phyloP scores from a whole-genome alignment of 2,888 invertebrate species.

The Lapara coniferarum region DNA sequence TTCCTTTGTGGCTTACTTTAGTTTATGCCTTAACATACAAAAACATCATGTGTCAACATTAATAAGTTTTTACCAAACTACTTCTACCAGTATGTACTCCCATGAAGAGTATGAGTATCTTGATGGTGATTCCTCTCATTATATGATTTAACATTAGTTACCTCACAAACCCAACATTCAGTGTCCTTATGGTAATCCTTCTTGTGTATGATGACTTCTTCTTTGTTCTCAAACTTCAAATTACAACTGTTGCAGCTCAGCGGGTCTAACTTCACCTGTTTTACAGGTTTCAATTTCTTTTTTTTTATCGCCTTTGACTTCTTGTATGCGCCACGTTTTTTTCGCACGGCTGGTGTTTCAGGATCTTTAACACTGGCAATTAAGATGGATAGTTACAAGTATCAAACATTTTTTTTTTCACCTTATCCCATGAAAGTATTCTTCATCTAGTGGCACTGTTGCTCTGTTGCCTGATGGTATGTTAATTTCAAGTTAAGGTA shows the following conservation, averaged over 20 bases:
- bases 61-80: no score
- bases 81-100: no score
- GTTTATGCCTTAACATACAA: no score
- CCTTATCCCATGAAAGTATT: no score
- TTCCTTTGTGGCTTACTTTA: no score
- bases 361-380: neutral
- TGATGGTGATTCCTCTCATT: no score
- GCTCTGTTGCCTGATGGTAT: no score
- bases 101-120: no score
- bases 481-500: no score
- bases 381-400: neutral
- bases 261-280: constrained; percentile 36
- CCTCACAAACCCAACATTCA: constrained; percentile 55
- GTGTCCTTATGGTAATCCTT: constrained; percentile 44
- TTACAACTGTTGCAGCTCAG: constrained; percentile 42
- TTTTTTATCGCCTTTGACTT: constrained; percentile 6
- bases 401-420: neutral
- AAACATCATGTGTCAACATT: no score
- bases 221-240: constrained; percentile 48
- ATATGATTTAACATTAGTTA: constrained; percentile 29
- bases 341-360: neutral
- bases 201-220: constrained; percentile 47
- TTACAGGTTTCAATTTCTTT: constrained; percentile 29
- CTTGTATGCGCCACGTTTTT: constrained; percentile 28
- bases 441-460: no score